These are phyloP conservation scores for Phycodurus eques DNA, from an alignment of 2,113 vertebrate species.

Conservation along the genomic window DNA sequence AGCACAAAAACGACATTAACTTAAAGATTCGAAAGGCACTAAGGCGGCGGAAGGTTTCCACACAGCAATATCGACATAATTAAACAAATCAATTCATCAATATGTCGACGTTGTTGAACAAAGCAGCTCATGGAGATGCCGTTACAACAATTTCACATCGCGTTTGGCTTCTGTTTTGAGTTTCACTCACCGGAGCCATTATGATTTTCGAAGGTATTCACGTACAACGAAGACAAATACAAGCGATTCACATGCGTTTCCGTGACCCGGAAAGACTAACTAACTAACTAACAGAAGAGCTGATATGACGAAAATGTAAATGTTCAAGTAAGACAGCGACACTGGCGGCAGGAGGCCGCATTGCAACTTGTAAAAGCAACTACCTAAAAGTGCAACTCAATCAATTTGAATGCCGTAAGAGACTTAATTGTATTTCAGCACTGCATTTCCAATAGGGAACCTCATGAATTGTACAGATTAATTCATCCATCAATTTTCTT, in stretches of 20 bases:
- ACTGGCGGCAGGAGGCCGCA: neutral
- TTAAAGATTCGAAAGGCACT: too few species aligned
- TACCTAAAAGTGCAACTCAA: neutral
- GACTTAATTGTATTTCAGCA: too few species aligned
- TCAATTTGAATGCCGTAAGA: neutral
- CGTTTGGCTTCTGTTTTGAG: neutral
- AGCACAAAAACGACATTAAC: too few species aligned
- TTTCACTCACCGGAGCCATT: slow-evolving; percentile 2
- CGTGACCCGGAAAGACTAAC: neutral
- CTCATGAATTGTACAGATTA: too few species aligned
- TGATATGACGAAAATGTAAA: neutral
- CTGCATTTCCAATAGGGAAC: too few species aligned
- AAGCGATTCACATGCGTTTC: neutral
- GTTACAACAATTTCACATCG: neutral
- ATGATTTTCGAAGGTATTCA: neutral
- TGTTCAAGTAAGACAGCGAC: neutral
- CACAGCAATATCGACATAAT: too few species aligned
- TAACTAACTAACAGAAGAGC: neutral
- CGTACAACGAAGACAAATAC: neutral
- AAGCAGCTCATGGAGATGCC: neutral
- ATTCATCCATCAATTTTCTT: too few species aligned
- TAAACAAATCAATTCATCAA: too few species aligned
- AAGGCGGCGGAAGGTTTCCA: too few species aligned
- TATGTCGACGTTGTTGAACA: neutral
- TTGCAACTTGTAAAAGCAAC: neutral